Percentiles rank a stretch among this genome's conserved stretches.
phyloP scores from a whole-genome alignment of 1,140 invertebrate genomes.

The Ctenoplectra terminalis region DNA sequence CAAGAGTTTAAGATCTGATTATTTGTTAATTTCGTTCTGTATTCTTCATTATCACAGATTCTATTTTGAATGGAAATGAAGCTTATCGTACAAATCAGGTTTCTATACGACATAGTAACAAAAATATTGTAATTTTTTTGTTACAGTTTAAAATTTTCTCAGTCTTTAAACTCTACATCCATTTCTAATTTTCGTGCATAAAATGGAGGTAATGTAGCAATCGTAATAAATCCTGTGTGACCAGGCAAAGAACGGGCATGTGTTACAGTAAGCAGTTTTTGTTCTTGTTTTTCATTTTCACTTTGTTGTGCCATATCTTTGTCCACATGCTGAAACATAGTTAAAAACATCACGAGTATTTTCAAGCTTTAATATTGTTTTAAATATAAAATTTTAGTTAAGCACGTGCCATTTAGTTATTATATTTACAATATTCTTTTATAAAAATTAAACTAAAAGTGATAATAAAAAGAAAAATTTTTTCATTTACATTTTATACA shows the following conservation, averaged over 20 bases:
- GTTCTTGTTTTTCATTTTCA: slow-evolving; percentile 82
- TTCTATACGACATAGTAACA: not conserved
- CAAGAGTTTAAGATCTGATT: not conserved
- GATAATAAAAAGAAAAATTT: not conserved
- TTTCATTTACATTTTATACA: not conserved
- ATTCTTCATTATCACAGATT: not conserved
- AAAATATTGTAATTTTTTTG: not conserved
- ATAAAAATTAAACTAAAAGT: slow-evolving; percentile 10
- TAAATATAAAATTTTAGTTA: not conserved
- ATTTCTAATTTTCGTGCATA: slow-evolving; percentile 66
- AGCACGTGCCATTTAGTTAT: not conserved
- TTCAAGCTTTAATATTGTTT: slow-evolving; percentile 19
- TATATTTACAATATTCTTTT: not conserved
- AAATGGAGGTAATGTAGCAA: slow-evolving; percentile 91
- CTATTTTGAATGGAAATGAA: not conserved
- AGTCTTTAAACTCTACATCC: slow-evolving; percentile 19
- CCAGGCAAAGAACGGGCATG: slow-evolving; percentile 90
- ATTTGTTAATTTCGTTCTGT: not conserved
- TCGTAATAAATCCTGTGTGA: slow-evolving; percentile 97
- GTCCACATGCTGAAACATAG: slow-evolving; percentile 51
- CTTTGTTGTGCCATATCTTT: slow-evolving; percentile 80
- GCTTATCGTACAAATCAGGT: not conserved
- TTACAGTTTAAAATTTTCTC: not conserved
- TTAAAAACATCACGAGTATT: slow-evolving; percentile 27
- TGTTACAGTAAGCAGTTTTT: slow-evolving; percentile 87